Conservation (phyloP, 2,888 invertebrate genomes). For the Drosophila eohydei region DNA sequence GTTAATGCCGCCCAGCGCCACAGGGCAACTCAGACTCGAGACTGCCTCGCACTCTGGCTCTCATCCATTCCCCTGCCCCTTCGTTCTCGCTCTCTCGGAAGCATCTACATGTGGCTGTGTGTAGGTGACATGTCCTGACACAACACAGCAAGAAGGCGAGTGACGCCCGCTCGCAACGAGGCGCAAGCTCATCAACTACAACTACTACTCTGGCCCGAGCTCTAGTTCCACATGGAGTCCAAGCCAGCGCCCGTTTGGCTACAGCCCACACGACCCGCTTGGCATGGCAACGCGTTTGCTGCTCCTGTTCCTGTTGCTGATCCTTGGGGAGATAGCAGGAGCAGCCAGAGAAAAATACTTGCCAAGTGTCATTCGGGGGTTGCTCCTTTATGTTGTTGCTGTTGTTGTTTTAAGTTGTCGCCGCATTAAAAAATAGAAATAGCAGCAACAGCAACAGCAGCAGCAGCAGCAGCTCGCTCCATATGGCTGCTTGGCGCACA, state of each 20-base stretch:
- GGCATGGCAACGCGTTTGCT: conserved; percentile 61
- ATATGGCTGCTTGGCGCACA: conserved; percentile 57
- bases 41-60: conserved; percentile 1
- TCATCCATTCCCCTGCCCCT: neutral
- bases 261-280: neutral
- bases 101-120: conserved; percentile 62
- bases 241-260: conserved; percentile 2
- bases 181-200: conserved; percentile 81
- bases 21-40: conserved; percentile 44
- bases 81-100: neutral
- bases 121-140: conserved; percentile 77
- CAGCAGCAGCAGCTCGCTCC: conserved; percentile 53
- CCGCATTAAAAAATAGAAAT: conserved; percentile 72
- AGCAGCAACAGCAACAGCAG: conserved; percentile 45
- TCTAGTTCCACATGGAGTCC: conserved; percentile 33
- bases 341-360: conserved; percentile 47
- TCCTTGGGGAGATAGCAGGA: conserved; percentile 64
- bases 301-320: conserved; percentile 50
- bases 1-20: conserved; percentile 67
- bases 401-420: conserved; percentile 66
- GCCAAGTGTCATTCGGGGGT: conserved; percentile 67
- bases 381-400: conserved; percentile 43
- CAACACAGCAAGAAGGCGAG: conserved; percentile 51
- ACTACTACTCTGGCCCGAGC: conserved; percentile 41
- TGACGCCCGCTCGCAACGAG: conserved; percentile 54